These are phyloP conservation scores for Agrochola macilenta DNA, from an alignment of 2,888 invertebrate genomes.

Conservation along the genomic window DNA sequence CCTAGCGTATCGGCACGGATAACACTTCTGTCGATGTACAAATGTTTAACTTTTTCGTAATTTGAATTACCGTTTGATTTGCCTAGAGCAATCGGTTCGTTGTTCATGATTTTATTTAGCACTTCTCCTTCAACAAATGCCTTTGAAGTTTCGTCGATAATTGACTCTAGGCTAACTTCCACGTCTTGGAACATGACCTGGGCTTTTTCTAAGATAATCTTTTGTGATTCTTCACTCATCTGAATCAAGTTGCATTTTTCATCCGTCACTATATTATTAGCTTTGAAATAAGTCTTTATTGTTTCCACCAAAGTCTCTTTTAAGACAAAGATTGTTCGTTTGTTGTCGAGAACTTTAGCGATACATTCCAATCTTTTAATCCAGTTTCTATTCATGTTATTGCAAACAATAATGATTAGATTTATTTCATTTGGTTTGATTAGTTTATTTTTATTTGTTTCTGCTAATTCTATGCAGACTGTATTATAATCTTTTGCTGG, in stretches of 20 bases:
- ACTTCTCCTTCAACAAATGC: conserved; percentile 39
- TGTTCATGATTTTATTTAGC: conserved; percentile 27
- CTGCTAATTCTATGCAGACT: conserved; percentile 28
- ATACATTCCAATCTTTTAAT: conserved; percentile 20
- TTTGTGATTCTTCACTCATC: conserved; percentile 37
- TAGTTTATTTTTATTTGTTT: background rate
- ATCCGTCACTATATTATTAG: conserved; percentile 12
- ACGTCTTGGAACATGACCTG: conserved; percentile 46
- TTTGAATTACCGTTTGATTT: conserved; percentile 11
- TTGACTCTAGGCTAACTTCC: conserved; percentile 19
- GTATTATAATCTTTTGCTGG: conserved; percentile 15
- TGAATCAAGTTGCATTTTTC: conserved; percentile 35
- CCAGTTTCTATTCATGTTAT: conserved; percentile 4
- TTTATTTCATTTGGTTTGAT: background rate
- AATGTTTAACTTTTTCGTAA: conserved; percentile 39
- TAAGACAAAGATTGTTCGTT: conserved; percentile 28
- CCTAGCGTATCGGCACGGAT: too few species aligned
- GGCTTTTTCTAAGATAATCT: conserved; percentile 23
- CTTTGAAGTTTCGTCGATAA: conserved; percentile 18
- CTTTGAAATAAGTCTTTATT: conserved; percentile 28
- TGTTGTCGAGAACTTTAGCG: conserved; percentile 5
- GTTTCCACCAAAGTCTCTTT: background rate
- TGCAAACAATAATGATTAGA: conserved; percentile 27
- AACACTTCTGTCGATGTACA: conserved; percentile 32
- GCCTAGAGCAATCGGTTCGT: conserved; percentile 23